Percentiles rank a stretch among this genome's conserved stretches.
These are phyloP conservation scores for Spea bombifrons DNA, from an alignment of 2,113 vertebrate genomes.

Conservation along the genomic window DNA sequence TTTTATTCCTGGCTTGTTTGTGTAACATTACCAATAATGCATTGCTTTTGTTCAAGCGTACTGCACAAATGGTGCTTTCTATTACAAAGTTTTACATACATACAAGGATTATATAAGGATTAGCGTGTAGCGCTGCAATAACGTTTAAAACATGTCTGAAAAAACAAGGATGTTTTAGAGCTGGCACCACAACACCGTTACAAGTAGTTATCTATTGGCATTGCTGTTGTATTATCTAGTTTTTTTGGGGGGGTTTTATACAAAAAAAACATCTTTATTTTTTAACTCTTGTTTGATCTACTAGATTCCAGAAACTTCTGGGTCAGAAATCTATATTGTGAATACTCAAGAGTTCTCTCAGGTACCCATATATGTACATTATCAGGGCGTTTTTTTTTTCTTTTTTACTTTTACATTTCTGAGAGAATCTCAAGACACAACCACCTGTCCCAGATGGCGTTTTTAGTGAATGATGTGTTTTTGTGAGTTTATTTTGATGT, in stretches of 20 bases:
- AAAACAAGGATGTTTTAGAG: no score
- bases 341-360: constrained; percentile 46
- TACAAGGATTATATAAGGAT: no score
- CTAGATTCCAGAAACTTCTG: constrained; percentile 46
- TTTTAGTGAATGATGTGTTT: background rate
- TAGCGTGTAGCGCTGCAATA: no score
- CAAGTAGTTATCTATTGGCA: constrained; percentile 1
- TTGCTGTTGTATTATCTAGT: background rate
- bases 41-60: no score
- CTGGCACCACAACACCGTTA: no score
- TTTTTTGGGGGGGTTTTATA: constrained; percentile 24
- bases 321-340: constrained; percentile 44
- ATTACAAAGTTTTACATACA: no score
- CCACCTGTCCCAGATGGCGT: background rate
- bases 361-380: constrained; percentile 37
- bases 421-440: constrained; percentile 19
- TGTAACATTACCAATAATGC: no score
- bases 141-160: no score
- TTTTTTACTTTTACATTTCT: background rate
- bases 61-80: no score
- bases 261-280: background rate
- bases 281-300: constrained; percentile 33
- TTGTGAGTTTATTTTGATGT: constrained; percentile 4
- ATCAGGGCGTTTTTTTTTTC: background rate
- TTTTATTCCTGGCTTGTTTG: no score